A percentile compares a stretch with the other conserved stretches of the same genome.
phyloP scores from a whole-genome alignment of 2,113 vertebrate genomes.

The Melanerpes aurifrons region DNA sequence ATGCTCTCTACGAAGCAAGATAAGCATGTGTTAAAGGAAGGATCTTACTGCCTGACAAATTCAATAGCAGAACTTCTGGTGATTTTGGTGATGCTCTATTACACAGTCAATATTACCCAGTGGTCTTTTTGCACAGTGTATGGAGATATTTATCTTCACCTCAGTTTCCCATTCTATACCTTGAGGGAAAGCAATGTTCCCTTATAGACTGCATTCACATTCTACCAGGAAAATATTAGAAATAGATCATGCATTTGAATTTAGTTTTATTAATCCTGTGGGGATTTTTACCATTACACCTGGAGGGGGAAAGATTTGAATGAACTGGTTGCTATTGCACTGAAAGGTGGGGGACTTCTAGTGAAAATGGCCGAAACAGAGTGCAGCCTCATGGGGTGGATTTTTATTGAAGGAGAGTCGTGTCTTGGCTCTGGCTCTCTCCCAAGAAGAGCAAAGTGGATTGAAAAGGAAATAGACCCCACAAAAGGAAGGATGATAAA shows the following conservation, averaged over 20 bases:
- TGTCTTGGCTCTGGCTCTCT: background rate
- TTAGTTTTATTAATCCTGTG: background rate
- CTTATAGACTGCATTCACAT: background rate
- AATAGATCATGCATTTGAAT: background rate
- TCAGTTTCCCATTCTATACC: background rate
- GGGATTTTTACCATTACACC: background rate
- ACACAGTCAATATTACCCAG: background rate
- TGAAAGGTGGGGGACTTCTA: background rate
- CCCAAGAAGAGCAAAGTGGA: background rate
- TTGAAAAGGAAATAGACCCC: background rate
- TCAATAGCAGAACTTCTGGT: background rate
- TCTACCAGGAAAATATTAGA: background rate
- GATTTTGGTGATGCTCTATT: background rate
- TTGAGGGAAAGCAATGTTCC: background rate
- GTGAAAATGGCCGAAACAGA: background rate
- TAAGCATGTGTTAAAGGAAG: background rate
- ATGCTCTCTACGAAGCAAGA: background rate
- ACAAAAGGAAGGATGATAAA: background rate
- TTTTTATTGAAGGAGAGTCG: background rate
- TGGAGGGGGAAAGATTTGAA: background rate
- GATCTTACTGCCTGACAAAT: background rate
- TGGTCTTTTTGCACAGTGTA: background rate
- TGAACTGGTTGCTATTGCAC: background rate
- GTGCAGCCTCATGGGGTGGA: background rate
- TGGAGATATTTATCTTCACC: background rate